Conservation (phyloP, 2,797 vertebrate species). For the Carduelis carduelis region DNA sequence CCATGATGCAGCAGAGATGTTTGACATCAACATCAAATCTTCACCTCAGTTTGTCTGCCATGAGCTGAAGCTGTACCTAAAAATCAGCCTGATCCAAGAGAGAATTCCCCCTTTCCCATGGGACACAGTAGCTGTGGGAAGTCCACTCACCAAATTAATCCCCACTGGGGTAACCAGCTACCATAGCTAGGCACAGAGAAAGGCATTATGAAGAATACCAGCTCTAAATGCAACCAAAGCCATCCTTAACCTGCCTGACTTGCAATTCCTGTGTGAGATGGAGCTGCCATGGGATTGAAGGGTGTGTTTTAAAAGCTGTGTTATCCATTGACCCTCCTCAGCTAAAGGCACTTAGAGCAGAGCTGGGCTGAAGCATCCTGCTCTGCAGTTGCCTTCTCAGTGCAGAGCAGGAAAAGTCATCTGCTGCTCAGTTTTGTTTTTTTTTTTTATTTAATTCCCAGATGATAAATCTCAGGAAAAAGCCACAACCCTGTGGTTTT, state of each 20-base stretch:
- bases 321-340: background rate
- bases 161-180: background rate
- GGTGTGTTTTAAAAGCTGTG: background rate
- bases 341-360: background rate
- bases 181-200: background rate
- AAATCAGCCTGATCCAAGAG: background rate
- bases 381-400: background rate
- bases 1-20: background rate
- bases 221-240: background rate
- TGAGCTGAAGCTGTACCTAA: background rate
- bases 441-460: background rate
- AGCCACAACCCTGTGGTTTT: background rate
- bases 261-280: background rate
- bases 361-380: background rate
- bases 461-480: background rate
- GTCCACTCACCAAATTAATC: background rate
- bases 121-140: background rate
- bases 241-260: background rate
- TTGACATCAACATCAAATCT: background rate
- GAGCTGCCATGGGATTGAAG: background rate
- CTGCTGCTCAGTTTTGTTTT: background rate
- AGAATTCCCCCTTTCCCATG: background rate
- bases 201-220: background rate
- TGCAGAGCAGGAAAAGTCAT: background rate
- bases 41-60: background rate